Base-by-base conservation (phyloP, 1,140 invertebrate genomes). In the Drosophila novamexicana region DNA sequence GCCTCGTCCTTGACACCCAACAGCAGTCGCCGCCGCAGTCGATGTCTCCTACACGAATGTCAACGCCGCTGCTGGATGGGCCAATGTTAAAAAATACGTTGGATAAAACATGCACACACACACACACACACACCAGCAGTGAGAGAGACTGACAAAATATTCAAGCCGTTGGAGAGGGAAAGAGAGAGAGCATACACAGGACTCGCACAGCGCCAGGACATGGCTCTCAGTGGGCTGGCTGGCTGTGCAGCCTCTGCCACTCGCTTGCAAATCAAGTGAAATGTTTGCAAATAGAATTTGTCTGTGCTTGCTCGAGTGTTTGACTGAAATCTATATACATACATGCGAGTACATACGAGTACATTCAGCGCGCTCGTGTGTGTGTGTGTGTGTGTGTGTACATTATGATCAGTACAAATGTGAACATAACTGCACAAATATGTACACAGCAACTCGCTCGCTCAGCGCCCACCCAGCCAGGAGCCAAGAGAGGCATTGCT, bases 241-340 rank as follows among this genome's bases (percentile, higher is more conserved):
- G 44, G 42, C 45, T 57, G 36, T 36, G 58, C 47, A 52, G 75
- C 58, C 58, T 63, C 61, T 80, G 85, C 85, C 84, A 90, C 85
- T 91, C 86, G 81, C 86, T 91, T 91, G 90, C 85, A 91, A 91
- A 91, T 91, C 90, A 91, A 91, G 90, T 91, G 90, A 91, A 91
- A 91, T 91, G 90, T 91, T 91, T 91, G 81, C 90, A 91, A 91
- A 91, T 91, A 91, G 90, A 91, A 91, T 91, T 91, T 91, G 90
- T 91, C 90, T 90, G 86, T 91, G 90, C 90, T 90, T 91, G 90
- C 90, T 89, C 77, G 83, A 91, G 90, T 91, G 86, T 91, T 85
- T 90, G 90, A 89, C 77, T 91, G 85, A 89, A 89, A 89, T 89
- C 85, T 89, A 89, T 89, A 89, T 89, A 90, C 81, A 90, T 66